Evolutionary conservation across 30 jellyfish, hydroid and myxozoan species (phyloP).

Genomic region (Turritopsis dohrnii): DNA sequence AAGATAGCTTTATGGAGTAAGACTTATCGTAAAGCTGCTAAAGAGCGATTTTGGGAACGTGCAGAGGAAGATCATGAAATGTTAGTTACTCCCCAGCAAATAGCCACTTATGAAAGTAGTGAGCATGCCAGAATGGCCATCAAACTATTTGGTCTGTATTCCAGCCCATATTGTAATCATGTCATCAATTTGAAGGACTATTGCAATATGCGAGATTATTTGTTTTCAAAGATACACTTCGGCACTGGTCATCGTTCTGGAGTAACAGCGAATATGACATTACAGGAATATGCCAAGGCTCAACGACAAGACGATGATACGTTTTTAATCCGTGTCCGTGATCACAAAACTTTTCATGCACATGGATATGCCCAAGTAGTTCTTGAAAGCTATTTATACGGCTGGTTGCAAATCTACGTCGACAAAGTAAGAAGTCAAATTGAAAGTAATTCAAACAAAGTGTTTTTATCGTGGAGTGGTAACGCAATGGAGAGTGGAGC

Average conservation of each 20-base stretch:
- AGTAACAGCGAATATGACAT: constrained; percentile 15
- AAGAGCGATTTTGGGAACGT: constrained; percentile 13
- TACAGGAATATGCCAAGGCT: constrained; percentile 4
- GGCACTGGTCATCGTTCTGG: constrained; percentile 24
- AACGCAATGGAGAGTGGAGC: not conserved
- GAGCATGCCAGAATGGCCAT: constrained; percentile 1
- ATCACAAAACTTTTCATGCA: constrained; percentile 21
- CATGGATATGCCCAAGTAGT: constrained; percentile 7
- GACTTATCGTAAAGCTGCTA: not conserved
- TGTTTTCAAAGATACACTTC: not conserved
- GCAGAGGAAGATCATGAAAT: constrained; percentile 5
- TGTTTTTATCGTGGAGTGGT: not conserved
- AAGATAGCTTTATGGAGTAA: not conserved
- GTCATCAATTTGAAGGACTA: not conserved
- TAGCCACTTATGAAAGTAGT: not conserved
- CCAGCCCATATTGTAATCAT: not conserved
- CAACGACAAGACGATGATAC: constrained; percentile 1
- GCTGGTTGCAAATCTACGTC: constrained; percentile 13
- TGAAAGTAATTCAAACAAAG: not conserved
- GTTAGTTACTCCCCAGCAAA: constrained; percentile 25
- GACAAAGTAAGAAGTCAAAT: constrained; percentile 12
- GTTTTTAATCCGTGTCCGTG: constrained; percentile 2
- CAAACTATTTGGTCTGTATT: constrained; percentile 11
- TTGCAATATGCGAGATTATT: constrained; percentile 6
- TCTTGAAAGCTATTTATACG: not conserved